phyloP scores from a whole-genome alignment of 2,113 vertebrate genomes.

The Onychorhynchus coronatus region DNA sequence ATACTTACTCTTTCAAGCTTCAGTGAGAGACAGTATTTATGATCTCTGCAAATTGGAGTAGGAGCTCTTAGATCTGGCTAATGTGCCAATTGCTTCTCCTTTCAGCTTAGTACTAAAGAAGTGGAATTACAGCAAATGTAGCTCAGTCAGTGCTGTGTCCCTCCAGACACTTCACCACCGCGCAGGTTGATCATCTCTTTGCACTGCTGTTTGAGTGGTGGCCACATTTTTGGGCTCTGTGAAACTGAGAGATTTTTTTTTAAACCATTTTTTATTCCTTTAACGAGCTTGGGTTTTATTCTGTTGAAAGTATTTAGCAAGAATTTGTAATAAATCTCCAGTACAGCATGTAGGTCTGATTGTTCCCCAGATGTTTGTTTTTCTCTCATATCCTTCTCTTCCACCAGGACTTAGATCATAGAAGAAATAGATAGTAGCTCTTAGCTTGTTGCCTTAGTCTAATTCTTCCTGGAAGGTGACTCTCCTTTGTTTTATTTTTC shows the following conservation, averaged over 20 bases:
- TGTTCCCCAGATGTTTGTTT: neutral
- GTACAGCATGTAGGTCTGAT: neutral
- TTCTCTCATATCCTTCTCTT: neutral
- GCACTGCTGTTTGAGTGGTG: neutral
- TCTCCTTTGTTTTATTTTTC: neutral
- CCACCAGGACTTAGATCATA: neutral
- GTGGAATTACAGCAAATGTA: neutral
- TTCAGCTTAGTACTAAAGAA: neutral
- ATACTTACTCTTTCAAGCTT: neutral
- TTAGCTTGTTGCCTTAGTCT: neutral
- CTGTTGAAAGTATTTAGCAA: neutral
- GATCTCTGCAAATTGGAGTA: neutral
- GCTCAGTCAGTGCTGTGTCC: neutral
- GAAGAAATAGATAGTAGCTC: neutral
- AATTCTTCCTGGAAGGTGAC: neutral
- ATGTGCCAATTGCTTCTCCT: slow-evolving; percentile 16
- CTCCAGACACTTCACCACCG: neutral
- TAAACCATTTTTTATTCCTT: neutral
- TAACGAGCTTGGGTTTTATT: neutral
- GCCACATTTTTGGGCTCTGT: neutral
- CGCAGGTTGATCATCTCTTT: neutral
- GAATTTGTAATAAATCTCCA: neutral
- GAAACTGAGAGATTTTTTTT: neutral
- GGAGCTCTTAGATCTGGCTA: neutral
- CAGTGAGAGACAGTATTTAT: neutral